Evolutionary conservation across 2,888 invertebrate species (phyloP).

Genomic region (Cryptocheilus praepositus): DNA sequence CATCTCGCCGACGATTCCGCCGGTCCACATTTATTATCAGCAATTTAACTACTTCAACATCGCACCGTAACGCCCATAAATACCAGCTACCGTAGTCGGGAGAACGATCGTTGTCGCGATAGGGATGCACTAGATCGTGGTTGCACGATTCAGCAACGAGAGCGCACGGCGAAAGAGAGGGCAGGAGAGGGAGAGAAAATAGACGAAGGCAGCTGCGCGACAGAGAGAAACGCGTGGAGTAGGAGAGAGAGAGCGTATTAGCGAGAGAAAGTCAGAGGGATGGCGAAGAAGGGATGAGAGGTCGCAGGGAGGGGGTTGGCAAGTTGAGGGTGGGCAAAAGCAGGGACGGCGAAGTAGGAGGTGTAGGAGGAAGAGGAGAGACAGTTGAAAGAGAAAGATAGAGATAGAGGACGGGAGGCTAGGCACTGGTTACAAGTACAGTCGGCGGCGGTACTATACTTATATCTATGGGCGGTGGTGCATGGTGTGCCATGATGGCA

Average conservation of each 20-base stretch:
- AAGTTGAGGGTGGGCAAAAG: conserved; percentile 36
- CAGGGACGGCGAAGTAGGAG: conserved; percentile 27
- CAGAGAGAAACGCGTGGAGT: conserved; percentile 32
- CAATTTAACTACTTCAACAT: conserved; percentile 71
- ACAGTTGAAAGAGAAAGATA: conserved; percentile 35
- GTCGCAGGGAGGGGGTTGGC: conserved; percentile 35
- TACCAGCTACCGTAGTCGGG: conserved; percentile 61
- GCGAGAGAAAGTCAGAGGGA: conserved; percentile 8
- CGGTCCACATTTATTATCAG: conserved; percentile 65
- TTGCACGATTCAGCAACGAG: conserved; percentile 56
- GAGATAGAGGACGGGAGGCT: conserved; percentile 47
- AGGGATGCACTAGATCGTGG: conserved; percentile 70
- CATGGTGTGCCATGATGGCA: conserved; percentile 72
- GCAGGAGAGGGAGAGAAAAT: conserved; percentile 39
- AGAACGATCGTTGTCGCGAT: conserved; percentile 70
- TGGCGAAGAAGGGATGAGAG: conserved; percentile 28
- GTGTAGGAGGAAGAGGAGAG: conserved; percentile 20
- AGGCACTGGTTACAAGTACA: conserved; percentile 56
- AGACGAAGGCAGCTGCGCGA: conserved; percentile 34
- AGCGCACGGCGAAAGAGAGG: conserved; percentile 32
- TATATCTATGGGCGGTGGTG: conserved; percentile 66
- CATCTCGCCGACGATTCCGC: conserved; percentile 9
- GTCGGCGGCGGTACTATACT: conserved; percentile 55
- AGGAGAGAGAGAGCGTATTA: conserved; percentile 29
- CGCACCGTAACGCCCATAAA: conserved; percentile 58